Evolutionary conservation across 37 sponge, comb jelly and placozoan genomes (phyloP), one percentile per base, ranked within the genome.

Genomic region (Halisarca cf. caerulea): DNA sequence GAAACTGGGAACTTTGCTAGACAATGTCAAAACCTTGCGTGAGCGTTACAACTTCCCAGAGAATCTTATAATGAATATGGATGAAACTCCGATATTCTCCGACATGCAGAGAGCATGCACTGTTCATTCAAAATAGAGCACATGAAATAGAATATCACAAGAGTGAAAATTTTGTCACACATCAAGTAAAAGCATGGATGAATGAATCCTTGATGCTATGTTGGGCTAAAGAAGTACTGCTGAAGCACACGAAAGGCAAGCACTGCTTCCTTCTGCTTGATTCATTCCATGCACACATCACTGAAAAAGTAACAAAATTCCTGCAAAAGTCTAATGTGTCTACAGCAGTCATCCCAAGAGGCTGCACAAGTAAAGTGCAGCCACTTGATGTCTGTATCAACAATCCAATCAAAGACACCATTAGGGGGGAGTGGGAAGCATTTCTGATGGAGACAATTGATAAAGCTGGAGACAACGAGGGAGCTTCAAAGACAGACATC

Each of bases 351-450:
- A 87, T 87, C 36, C 82, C 82, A 37, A 82, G 82, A 18, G 73
- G 87, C 28, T 86, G 87, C 39, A 86, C 86, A 28, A 74, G 66
- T 23, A 42, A 66, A 60, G 28, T 87, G 14, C 88, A 82, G 78
- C 88, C 88, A 59, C 62, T 82, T 27, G 61, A 87, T 59, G 82
- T 87, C n/a, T n/a, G n/a, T n/a, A n/a, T n/a, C 24, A 87, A 87
- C 39, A 81, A 74, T 38, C 88, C 88, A 3, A 30, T 82, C 6
- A 87, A 87, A 53, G 72, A 14, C 40, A 42, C 42, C 77, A n/a
- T 74, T 2, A 5, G 77, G 41, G 77, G 77, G 1, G 11, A 23
- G 3, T 74, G 77, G 77, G 77, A 74, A 41, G 77, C 38, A 0
- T 37, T 42, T 23, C 38, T 74, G 77, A n/a, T 41, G 3, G 1